phyloP scores from a whole-genome alignment of 2,888 invertebrate genomes.

The Mycalesis mineus region DNA sequence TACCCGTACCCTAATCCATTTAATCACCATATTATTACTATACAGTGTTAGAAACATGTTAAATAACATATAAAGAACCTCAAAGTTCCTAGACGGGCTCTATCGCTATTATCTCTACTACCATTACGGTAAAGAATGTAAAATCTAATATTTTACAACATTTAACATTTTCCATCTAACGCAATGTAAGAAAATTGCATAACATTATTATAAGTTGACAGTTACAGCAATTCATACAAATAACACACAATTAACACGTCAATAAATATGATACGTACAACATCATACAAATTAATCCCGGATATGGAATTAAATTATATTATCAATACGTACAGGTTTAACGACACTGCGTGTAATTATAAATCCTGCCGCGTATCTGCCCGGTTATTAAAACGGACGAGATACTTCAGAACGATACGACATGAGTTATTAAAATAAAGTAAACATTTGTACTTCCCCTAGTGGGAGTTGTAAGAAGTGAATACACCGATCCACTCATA shows the following conservation, averaged over 20 bases:
- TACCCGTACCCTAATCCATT: too few relatives aligned
- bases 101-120: too few relatives aligned
- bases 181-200: background rate
- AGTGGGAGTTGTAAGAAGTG: background rate
- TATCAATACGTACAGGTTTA: conserved; percentile 19
- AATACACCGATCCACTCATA: too few relatives aligned
- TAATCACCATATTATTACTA: too few relatives aligned
- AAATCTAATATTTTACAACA: background rate
- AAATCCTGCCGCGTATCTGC: conserved; percentile 17
- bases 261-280: background rate
- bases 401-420: conserved; percentile 14
- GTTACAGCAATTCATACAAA: background rate
- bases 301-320: conserved; percentile 22
- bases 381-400: conserved; percentile 18
- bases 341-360: conserved; percentile 20
- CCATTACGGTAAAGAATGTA: too few relatives aligned
- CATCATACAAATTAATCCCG: conserved; percentile 13
- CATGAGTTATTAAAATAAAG: conserved; percentile 13
- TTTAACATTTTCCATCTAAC: background rate
- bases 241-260: conserved; percentile 1
- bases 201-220: background rate
- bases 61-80: too few relatives aligned
- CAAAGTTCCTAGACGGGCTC: too few relatives aligned
- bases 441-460: background rate
- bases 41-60: too few relatives aligned